A percentile compares a stretch with the other conserved stretches of the same genome.
Conservation (phyloP, 2,113 vertebrate species). For the Shinisaurus crocodilurus region DNA sequence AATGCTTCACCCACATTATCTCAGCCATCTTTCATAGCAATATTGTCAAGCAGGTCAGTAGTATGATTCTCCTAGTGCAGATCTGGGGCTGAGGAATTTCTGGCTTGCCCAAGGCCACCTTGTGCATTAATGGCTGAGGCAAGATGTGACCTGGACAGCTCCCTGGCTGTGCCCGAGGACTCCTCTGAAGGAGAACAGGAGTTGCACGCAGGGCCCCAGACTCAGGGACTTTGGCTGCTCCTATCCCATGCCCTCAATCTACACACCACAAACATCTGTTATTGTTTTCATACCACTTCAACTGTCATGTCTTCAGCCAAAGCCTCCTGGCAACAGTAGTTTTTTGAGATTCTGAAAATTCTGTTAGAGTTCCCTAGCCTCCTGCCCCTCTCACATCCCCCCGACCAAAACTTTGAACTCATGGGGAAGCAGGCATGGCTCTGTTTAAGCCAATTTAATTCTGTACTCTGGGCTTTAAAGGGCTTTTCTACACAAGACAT, state of each 20-base stretch:
- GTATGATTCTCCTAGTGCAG: too few species aligned
- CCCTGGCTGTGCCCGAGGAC: background rate
- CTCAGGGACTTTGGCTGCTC: background rate
- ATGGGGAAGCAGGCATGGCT: background rate
- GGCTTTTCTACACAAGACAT: too few species aligned
- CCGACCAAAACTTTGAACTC: too few species aligned
- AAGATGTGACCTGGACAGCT: background rate
- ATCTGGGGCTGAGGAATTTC: background rate
- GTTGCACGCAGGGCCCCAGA: background rate
- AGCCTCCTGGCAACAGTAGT: background rate
- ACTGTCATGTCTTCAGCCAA: background rate
- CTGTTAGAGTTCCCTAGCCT: background rate
- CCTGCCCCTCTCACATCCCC: background rate
- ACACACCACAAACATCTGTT: background rate
- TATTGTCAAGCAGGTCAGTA: too few species aligned
- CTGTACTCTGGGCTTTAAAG: background rate
- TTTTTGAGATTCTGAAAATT: background rate
- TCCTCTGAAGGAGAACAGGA: too few species aligned
- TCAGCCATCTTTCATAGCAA: too few species aligned
- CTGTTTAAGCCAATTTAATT: background rate
- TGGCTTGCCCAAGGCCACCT: background rate
- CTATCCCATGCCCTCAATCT: background rate
- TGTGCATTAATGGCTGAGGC: background rate
- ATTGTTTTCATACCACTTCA: background rate
- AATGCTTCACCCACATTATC: too few species aligned